These are phyloP conservation scores for Ennomos erosarius DNA, from an alignment of 2,888 invertebrate species.

Conservation along the genomic window DNA sequence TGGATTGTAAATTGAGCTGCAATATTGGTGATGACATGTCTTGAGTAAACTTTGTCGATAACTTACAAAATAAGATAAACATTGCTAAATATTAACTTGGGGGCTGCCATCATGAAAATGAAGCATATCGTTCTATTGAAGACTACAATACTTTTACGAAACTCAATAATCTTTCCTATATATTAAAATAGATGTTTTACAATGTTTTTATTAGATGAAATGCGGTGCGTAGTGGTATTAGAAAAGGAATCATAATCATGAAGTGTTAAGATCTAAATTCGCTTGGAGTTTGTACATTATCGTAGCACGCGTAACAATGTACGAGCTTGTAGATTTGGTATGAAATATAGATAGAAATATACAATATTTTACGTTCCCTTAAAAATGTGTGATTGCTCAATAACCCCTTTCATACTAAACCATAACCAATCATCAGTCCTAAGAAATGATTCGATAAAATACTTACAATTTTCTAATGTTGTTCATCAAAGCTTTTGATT, in stretches of 20 bases:
- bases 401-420: constrained; percentile 19
- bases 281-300: constrained; percentile 70
- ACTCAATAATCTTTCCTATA: constrained; percentile 83
- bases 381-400: constrained; percentile 37
- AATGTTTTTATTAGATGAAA: constrained; percentile 73
- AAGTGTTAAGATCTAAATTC: constrained; percentile 57
- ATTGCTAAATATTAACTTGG: constrained; percentile 36
- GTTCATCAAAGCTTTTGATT: neutral
- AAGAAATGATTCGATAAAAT: constrained; percentile 1
- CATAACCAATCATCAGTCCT: constrained; percentile 23
- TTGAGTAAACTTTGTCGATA: constrained; percentile 26
- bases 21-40: constrained; percentile 22
- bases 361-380: constrained; percentile 26
- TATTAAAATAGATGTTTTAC: constrained; percentile 81
- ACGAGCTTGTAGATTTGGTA: constrained; percentile 81
- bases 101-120: constrained; percentile 82
- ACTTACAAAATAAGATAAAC: constrained; percentile 28
- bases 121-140: constrained; percentile 84
- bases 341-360: constrained; percentile 48
- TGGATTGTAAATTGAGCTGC: too few relatives aligned
- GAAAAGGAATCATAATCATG: constrained; percentile 66
- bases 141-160: constrained; percentile 80
- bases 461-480: too few relatives aligned
- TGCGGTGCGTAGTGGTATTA: constrained; percentile 63
- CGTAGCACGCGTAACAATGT: constrained; percentile 69